These are phyloP conservation scores for Arbacia lixula DNA, from an alignment of 53 echinoderm and acorn worm species.

Conservation along the genomic window DNA sequence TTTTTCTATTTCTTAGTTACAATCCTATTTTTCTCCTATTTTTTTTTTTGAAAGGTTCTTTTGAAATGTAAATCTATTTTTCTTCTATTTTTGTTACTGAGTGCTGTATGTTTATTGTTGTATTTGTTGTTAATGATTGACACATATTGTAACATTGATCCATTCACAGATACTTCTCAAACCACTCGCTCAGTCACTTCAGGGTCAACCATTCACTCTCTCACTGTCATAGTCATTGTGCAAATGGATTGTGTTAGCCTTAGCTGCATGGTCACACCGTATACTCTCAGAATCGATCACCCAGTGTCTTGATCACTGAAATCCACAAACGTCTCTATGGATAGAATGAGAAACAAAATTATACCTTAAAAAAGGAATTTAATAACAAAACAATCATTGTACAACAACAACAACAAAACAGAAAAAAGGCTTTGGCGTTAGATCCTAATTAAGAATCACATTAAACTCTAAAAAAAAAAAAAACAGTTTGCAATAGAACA, in stretches of 20 bases:
- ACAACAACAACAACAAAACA: background rate
- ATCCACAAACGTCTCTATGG: background rate
- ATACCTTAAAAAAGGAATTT: background rate
- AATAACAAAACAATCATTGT: background rate
- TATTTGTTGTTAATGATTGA: background rate
- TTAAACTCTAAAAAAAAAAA: background rate
- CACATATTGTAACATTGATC: background rate
- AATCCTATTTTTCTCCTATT: conserved; percentile 5
- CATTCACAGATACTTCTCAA: background rate
- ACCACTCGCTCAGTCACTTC: conserved; percentile 7
- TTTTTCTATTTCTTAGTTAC: background rate
- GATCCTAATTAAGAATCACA: background rate
- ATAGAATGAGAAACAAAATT: conserved; percentile 1
- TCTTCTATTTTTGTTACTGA: conserved; percentile 14
- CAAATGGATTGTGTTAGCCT: conserved; percentile 1
- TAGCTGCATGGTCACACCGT: background rate
- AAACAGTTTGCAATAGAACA: background rate
- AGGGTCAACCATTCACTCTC: conserved; percentile 12
- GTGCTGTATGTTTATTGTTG: background rate
- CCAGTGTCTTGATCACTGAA: background rate
- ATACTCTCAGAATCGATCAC: conserved; percentile 1
- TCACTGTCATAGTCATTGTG: conserved; percentile 8
- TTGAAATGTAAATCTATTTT: conserved; percentile 11
- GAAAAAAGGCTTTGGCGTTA: background rate
- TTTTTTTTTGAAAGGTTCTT: background rate